phyloP scores from a whole-genome alignment of 1,140 invertebrate genomes.

The Hypothenemus hampei region DNA sequence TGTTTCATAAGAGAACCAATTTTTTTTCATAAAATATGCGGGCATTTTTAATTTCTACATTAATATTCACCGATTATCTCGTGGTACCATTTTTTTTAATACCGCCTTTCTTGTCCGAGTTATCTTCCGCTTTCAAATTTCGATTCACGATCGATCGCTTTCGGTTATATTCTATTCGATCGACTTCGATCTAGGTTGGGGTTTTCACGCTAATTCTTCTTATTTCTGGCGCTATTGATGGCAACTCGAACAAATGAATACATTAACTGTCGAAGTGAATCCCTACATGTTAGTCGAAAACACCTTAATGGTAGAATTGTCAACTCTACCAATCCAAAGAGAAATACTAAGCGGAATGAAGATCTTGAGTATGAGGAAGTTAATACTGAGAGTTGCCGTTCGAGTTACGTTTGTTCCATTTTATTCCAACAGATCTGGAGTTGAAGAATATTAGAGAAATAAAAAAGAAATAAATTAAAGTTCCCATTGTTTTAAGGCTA shows the following conservation, averaged over 20 bases:
- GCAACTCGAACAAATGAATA: too few species aligned
- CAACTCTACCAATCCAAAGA: too few species aligned
- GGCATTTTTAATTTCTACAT: slow-evolving; percentile 8
- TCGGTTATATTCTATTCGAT: not conserved
- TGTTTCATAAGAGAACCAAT: slow-evolving; percentile 18
- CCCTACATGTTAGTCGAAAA: not conserved
- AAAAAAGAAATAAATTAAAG: too few species aligned
- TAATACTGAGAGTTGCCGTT: too few species aligned
- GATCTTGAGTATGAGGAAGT: too few species aligned
- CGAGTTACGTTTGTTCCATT: too few species aligned
- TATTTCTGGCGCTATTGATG: not conserved
- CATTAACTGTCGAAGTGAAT: not conserved
- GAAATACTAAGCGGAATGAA: too few species aligned
- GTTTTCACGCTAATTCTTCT: too few species aligned
- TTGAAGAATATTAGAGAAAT: too few species aligned
- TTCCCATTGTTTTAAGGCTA: too few species aligned
- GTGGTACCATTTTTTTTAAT: slow-evolving; percentile 5
- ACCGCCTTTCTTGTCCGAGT: slow-evolving; percentile 8
- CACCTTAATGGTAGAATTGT: too few species aligned
- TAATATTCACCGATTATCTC: slow-evolving; percentile 13
- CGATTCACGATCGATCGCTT: slow-evolving; percentile 2
- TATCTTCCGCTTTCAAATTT: slow-evolving; percentile 10
- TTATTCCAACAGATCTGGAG: too few species aligned
- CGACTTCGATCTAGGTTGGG: not conserved
- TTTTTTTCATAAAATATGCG: slow-evolving; percentile 23